Evolutionary conservation across 2,113 vertebrate genomes (phyloP).

Genomic region (Ia io): DNA sequence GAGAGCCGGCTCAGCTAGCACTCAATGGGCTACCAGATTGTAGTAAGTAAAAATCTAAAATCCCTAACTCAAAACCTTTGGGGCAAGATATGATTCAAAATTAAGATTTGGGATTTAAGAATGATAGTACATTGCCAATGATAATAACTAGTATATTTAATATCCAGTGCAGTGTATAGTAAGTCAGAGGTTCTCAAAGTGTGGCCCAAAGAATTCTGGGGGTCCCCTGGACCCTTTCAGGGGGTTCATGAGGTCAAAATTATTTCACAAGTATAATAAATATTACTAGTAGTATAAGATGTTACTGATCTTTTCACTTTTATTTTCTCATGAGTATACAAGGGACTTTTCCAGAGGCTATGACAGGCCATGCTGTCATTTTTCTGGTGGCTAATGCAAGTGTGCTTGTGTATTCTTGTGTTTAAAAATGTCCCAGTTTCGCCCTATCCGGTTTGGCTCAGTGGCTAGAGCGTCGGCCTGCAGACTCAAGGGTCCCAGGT

Average conservation of each 20-base stretch:
- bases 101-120: not conserved
- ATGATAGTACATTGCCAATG: not conserved
- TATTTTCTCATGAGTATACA: not conserved
- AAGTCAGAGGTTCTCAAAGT: not conserved
- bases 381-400: not conserved
- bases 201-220: not conserved
- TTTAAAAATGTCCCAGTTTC: not conserved
- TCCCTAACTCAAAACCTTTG: not conserved
- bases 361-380: not conserved
- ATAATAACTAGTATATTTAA: not conserved
- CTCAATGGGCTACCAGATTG: not conserved
- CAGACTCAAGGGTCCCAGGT: too few relatives aligned
- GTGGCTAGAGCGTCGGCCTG: too few relatives aligned
- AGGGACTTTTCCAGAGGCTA: not conserved
- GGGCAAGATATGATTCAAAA: not conserved
- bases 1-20: too few relatives aligned
- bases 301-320: not conserved
- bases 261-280: not conserved
- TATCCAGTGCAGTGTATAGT: not conserved
- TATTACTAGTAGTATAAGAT: not conserved
- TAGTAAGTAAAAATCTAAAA: not conserved
- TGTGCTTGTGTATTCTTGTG: not conserved
- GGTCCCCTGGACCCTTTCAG: not conserved
- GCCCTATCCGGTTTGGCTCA: not conserved
- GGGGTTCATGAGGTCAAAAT: not conserved